Percentiles rank a stretch among this genome's conserved stretches.
phyloP scores from a whole-genome alignment of 64 coral and sea anemone species.

The Montipora capricornis region DNA sequence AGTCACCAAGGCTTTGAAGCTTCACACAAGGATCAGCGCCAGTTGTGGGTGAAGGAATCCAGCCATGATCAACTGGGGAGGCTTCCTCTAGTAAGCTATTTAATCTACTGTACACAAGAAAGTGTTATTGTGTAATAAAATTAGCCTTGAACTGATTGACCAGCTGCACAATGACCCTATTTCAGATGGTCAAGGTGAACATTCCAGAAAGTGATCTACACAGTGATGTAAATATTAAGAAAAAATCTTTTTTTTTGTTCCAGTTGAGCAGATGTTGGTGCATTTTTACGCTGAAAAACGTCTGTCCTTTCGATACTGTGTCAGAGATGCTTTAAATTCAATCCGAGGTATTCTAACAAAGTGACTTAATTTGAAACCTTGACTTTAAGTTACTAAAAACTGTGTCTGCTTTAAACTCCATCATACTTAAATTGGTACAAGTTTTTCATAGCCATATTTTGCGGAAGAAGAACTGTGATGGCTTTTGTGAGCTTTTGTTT shows the following conservation, averaged over 20 bases:
- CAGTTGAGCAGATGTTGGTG: conserved; percentile 71
- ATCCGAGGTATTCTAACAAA: background rate
- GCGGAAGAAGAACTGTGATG: no score
- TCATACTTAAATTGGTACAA: background rate
- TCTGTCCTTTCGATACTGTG: conserved; percentile 35
- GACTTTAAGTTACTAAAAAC: no score
- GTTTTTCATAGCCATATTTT: background rate
- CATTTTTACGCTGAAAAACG: conserved; percentile 56
- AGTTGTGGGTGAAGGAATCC: conserved; percentile 34
- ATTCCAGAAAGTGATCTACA: background rate
- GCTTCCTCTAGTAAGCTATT: conserved; percentile 29
- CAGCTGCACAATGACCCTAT: background rate
- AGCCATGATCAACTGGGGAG: conserved; percentile 41
- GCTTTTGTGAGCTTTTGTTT: no score
- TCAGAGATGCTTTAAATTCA: conserved; percentile 47
- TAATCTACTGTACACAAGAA: background rate
- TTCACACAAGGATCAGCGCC: conserved; percentile 47
- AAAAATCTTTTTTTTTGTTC: conserved; percentile 14
- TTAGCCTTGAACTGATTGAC: background rate
- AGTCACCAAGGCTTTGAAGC: conserved; percentile 54
- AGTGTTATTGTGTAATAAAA: background rate
- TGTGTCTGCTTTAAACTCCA: no score
- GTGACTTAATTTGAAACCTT: no score
- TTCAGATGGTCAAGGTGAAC: background rate
- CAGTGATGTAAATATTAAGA: background rate